Conservation (phyloP, 2,113 vertebrate genomes). For the Nothoprocta perdicaria region DNA sequence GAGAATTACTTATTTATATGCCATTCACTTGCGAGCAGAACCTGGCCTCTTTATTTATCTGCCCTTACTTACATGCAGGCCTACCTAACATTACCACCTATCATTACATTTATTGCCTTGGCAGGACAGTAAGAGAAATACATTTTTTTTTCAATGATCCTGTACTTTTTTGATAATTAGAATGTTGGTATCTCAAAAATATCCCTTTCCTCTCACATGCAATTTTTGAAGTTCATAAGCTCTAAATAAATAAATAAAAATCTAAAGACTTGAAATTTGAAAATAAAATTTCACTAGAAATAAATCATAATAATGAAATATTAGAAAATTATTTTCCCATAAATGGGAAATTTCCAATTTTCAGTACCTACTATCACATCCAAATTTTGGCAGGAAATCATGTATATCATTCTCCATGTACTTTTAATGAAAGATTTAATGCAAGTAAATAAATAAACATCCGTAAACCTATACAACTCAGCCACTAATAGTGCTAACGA, state of each 20-base stretch:
- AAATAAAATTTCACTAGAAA: neutral
- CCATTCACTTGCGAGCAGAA: neutral
- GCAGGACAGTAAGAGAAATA: neutral
- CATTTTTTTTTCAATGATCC: neutral
- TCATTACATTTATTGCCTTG: neutral
- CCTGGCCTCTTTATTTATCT: neutral
- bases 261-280: neutral
- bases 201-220: neutral
- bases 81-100: neutral
- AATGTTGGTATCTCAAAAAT: neutral
- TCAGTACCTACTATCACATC: neutral
- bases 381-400: neutral
- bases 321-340: neutral
- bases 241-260: too few relatives aligned
- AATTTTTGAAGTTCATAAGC: neutral
- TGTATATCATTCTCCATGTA: neutral
- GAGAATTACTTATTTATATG: neutral
- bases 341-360: neutral
- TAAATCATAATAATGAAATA: neutral
- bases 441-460: neutral
- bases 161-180: neutral
- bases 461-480: neutral
- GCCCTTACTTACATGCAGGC: neutral
- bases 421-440: neutral
- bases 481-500: neutral